Percentiles rank a stretch among this genome's conserved stretches.
Evolutionary conservation across 2,888 invertebrate species (phyloP).

Genomic region (Ophion ellenae): DNA sequence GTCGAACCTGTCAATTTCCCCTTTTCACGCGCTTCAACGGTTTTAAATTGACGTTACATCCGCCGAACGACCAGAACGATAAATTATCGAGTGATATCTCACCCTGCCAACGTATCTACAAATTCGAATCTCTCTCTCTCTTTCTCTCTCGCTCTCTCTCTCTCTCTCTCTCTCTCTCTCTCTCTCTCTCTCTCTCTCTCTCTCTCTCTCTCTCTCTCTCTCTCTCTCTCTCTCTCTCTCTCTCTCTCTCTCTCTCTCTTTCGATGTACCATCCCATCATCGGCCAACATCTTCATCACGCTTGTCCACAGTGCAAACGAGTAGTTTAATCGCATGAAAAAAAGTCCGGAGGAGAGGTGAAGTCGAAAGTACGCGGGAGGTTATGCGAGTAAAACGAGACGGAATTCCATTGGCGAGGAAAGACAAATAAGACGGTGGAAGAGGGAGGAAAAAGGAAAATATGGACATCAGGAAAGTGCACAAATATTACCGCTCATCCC

Average conservation of each 20-base stretch:
- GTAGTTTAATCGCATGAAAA: constrained; percentile 1
- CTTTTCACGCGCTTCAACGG: constrained; percentile 67
- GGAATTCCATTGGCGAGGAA: neutral
- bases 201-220: neutral
- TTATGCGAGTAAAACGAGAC: neutral
- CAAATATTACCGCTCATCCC: constrained; percentile 74
- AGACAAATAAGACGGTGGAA: constrained; percentile 4
- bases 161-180: neutral
- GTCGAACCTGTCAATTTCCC: constrained; percentile 71
- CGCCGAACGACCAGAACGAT: constrained; percentile 68
- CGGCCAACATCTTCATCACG: constrained; percentile 15
- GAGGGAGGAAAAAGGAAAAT: constrained; percentile 48
- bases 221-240: neutral
- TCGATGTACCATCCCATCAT: neutral
- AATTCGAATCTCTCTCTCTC: constrained; percentile 18
- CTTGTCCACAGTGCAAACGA: constrained; percentile 26
- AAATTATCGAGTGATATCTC: constrained; percentile 72
- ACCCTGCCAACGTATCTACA: constrained; percentile 37
- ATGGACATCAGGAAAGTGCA: constrained; percentile 74
- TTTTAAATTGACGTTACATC: constrained; percentile 74
- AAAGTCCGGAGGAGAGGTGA: neutral
- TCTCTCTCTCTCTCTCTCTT: neutral
- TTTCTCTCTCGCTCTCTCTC: neutral
- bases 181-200: neutral
- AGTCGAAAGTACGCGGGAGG: constrained; percentile 5